Base-by-base conservation (phyloP, 2,797 vertebrate genomes). In the Enteromius mattozi region DNA sequence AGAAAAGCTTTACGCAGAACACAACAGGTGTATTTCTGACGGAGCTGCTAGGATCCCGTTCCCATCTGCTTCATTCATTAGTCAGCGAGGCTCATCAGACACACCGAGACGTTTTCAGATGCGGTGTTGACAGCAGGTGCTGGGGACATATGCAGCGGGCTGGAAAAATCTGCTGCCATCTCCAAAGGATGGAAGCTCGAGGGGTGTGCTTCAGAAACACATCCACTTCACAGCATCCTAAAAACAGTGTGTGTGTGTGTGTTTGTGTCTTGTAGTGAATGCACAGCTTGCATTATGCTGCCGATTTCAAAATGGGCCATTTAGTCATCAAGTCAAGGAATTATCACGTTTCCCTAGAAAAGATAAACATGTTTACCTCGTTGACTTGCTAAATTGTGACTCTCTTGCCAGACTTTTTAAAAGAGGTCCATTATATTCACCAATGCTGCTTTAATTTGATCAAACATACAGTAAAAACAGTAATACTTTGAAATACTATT, bases 1-100 rank as follows among this genome's bases (percentile, higher is more conserved):
- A 14, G 30, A 49, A 47, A 74, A 2, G 9, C 42, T 82, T 24
- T 19, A 66, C 45, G 8, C 42, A 76, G 24, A 45, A 78, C 51
- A 78, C 51, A 78, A 80, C 83, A 85, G 83, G 77, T 85, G 83
- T 42, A 69, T 80, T 80, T 85, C 33, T 69, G 37, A 66, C 1
- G 33, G 54, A 65, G 59, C 77, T 65, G 68, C 77, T 80, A 40
- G 80, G 72, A 74, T 54, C 35, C 68, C 54, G 63, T 33, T 61
- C 17, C 69, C 83, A 80, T 74, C 83, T 80, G 83, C 56, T 80
- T 71, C 56, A 65, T 74, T 72, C 68, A 79, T 80, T 80, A 85
- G 42, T 75, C 81, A 83, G 71, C 59, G 35, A 63, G 30, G 14
- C 42, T 71, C 19, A 30, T 74, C 69, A 65, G 71, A 65, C 70